Conservation (phyloP, 2,888 invertebrate species). For the Melikaiella ostensackeni region DNA sequence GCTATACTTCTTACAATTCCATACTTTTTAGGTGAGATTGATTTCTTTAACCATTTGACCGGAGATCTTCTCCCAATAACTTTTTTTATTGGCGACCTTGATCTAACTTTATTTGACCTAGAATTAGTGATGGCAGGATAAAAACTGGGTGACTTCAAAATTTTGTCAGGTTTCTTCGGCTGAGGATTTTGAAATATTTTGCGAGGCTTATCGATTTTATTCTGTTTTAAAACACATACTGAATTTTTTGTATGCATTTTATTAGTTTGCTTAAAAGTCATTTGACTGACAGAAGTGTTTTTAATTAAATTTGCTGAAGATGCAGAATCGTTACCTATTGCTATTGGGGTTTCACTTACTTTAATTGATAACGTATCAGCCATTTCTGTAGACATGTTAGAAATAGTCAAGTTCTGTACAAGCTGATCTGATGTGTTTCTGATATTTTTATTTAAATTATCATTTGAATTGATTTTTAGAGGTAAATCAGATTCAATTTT, state of each 20-base stretch:
- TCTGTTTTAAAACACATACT: neutral
- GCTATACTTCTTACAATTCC: neutral
- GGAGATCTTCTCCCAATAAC: conserved; percentile 67
- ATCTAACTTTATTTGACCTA: conserved; percentile 57
- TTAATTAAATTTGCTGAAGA: neutral
- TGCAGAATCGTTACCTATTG: conserved; percentile 66
- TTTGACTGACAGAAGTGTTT: neutral
- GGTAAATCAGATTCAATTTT: neutral
- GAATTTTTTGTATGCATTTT: neutral
- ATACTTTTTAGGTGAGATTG: conserved; percentile 31
- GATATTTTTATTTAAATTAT: neutral
- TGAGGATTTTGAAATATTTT: neutral
- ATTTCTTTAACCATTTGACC: conserved; percentile 56
- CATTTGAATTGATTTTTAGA: neutral
- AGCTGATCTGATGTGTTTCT: neutral
- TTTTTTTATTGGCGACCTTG: conserved; percentile 71
- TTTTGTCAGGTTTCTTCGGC: conserved; percentile 22
- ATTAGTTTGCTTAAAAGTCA: too few relatives aligned
- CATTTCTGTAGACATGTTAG: neutral
- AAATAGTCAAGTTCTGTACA: neutral
- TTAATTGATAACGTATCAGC: conserved; percentile 66
- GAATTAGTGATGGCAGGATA: conserved; percentile 42
- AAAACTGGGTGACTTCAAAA: conserved; percentile 12
- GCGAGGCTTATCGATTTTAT: neutral
- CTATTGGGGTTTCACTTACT: conserved; percentile 63